These are phyloP conservation scores for Cyprinodon diabolis DNA, from an alignment of 2,797 vertebrate species.

Conservation along the genomic window DNA sequence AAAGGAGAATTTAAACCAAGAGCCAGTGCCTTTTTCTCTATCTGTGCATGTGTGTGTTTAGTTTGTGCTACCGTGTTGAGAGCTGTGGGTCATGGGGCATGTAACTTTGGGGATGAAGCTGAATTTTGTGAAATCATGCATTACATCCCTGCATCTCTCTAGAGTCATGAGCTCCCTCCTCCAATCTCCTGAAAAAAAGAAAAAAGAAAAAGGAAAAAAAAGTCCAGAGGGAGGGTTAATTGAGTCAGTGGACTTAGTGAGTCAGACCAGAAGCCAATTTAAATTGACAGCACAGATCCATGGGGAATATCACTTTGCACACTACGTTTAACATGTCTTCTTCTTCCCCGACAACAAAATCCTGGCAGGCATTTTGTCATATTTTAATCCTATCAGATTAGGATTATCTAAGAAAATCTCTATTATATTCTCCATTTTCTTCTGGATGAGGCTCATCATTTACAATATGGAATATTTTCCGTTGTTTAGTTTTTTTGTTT, in stretches of 20 bases:
- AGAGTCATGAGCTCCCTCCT: slow-evolving; percentile 21
- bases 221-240: slow-evolving; percentile 37
- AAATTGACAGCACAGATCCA: slow-evolving; percentile 62
- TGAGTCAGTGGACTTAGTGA: slow-evolving; percentile 60
- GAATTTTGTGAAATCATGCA: slow-evolving; percentile 45
- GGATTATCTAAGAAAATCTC: slow-evolving; percentile 19
- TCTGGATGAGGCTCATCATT: slow-evolving; percentile 2
- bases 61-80: slow-evolving; percentile 4
- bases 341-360: slow-evolving; percentile 23
- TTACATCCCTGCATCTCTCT: slow-evolving; percentile 8
- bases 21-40: neutral
- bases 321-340: slow-evolving; percentile 55
- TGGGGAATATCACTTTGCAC: slow-evolving; percentile 58
- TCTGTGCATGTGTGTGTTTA: neutral
- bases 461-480: slow-evolving; percentile 2
- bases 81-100: slow-evolving; percentile 16
- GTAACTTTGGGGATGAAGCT: slow-evolving; percentile 19
- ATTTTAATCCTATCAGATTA: slow-evolving; percentile 24
- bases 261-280: slow-evolving; percentile 60
- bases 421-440: neutral
- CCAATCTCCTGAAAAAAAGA: neutral
- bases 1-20: slow-evolving; percentile 16
- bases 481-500: slow-evolving; percentile 35
- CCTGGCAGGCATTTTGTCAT: slow-evolving; percentile 26
- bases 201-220: slow-evolving; percentile 22